Evolutionary conservation across 2,888 invertebrate species (phyloP).

Genomic region (Heterodera filipjevi): DNA sequence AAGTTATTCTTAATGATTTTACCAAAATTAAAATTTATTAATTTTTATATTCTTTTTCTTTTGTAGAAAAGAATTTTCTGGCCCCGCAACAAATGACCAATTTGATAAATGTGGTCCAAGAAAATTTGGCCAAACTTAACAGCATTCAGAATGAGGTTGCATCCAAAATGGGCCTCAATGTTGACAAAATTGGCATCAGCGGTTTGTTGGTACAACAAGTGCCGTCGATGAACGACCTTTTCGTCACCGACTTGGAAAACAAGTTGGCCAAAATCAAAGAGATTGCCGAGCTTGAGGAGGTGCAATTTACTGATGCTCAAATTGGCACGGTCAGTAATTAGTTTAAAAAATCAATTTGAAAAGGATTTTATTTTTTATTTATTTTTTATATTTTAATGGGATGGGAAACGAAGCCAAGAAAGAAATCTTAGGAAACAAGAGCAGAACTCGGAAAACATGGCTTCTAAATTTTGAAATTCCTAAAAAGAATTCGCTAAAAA

Average conservation of each 20-base stretch:
- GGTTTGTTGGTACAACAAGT: neutral
- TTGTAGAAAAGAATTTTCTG: neutral
- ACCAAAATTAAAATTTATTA: too few relatives aligned
- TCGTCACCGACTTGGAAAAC: neutral
- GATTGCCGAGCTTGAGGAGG: neutral
- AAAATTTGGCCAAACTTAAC: neutral
- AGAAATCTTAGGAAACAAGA: too few relatives aligned
- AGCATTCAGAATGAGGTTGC: neutral
- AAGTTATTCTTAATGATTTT: too few relatives aligned
- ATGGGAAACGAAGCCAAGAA: too few relatives aligned
- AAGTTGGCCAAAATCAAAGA: neutral
- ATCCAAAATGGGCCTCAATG: neutral
- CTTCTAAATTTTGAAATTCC: too few relatives aligned
- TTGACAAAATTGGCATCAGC: neutral
- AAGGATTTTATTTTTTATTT: too few relatives aligned
- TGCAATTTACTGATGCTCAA: neutral
- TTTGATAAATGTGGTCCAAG: neutral
- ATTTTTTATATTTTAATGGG: too few relatives aligned
- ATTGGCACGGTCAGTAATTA: neutral
- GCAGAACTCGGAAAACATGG: too few relatives aligned
- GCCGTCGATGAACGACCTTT: neutral
- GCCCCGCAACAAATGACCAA: neutral
- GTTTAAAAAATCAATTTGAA: too few relatives aligned
- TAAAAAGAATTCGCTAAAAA: too few relatives aligned
- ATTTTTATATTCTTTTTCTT: neutral